Evolutionary conservation across 2,797 vertebrate genomes (phyloP), one percentile per base, ranked within the genome.

Genomic region (Leucoraja ocellata): DNA sequence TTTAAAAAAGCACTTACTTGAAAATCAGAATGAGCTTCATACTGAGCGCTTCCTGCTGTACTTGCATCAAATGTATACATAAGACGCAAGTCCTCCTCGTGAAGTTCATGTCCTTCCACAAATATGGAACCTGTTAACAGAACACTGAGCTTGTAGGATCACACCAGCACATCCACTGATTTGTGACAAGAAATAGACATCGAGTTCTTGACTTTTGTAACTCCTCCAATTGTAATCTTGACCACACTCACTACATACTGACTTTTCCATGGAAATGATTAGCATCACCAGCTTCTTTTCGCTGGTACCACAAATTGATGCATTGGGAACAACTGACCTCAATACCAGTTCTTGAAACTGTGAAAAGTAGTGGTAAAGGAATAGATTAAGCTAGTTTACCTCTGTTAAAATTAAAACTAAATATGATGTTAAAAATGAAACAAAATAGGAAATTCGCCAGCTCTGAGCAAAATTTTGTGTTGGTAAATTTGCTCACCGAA

Each of bases 11-110:
- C 23, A 54, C 91, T 76, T 96, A 99, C 99, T 98, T 99, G 98
- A 83, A 97, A 94, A 93, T 99, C 99, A 0, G 98, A 99, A 95
- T 99, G 98, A 0, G 99, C 98, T 96, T 99, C 99, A 8, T 97
- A 99, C 88, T 98, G 98, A 0, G 96, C 92, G 63, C 97, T 96
- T 4, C 95, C 96, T 93, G 95, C 97, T 13, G 96, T 94, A 54
- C 94, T 95, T 96, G 98, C 98, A 93, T 98, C 96, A 83, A 99
- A 98, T 61, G 97, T 96, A 94, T 99, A 98, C 96, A 99, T 97
- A 94, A 99, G 96, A 79, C 98, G 97, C 93, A 99, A 96, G 93
- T 99, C 99, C 46, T 99, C 98, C 71, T 96, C 97, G 0, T 97
- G 98, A 18, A 99, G 96, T 71, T 99, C 97, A 0, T 99, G 97